Evolutionary conservation across 1,140 invertebrate genomes (phyloP).

Genomic region (Listronotus bonariensis): DNA sequence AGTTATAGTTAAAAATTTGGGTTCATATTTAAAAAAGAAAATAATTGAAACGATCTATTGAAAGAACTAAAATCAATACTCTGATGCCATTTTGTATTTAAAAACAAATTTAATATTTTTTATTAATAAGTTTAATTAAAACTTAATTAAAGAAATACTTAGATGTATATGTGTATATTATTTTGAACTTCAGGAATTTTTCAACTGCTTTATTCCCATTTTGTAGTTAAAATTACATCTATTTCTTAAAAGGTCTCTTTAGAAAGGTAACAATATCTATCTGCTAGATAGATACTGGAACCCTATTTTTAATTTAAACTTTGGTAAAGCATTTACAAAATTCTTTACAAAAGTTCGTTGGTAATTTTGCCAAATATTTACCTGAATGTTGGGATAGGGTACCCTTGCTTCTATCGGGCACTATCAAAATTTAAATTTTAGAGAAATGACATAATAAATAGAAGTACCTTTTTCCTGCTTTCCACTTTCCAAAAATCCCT

Average conservation of each 20-base stretch:
- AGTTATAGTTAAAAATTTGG: too few relatives aligned
- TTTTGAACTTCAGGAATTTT: not conserved
- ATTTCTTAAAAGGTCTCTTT: slow-evolving; percentile 1
- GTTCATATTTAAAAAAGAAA: too few relatives aligned
- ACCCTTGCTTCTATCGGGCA: slow-evolving; percentile 71
- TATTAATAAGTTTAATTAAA: too few relatives aligned
- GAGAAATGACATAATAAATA: slow-evolving; percentile 31
- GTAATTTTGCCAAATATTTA: slow-evolving; percentile 61
- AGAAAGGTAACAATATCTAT: slow-evolving; percentile 19
- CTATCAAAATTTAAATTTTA: slow-evolving; percentile 47
- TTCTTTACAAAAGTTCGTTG: slow-evolving; percentile 29
- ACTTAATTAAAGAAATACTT: too few relatives aligned
- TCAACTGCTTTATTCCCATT: not conserved
- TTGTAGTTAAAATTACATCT: slow-evolving; percentile 2
- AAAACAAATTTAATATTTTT: too few relatives aligned
- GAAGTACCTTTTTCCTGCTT: slow-evolving; percentile 31
- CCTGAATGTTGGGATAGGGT: slow-evolving; percentile 98
- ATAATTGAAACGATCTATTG: not conserved
- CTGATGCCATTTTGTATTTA: too few relatives aligned
- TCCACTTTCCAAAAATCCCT: slow-evolving; percentile 34
- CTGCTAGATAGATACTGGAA: slow-evolving; percentile 17
- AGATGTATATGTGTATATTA: too few relatives aligned
- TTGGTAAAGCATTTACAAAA: slow-evolving; percentile 17
- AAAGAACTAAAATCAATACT: too few relatives aligned
- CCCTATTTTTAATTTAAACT: slow-evolving; percentile 13